A percentile compares a stretch with the other conserved stretches of the same genome.
phyloP scores from a whole-genome alignment of 2,797 vertebrate genomes.

The Sebastes diploproa region DNA sequence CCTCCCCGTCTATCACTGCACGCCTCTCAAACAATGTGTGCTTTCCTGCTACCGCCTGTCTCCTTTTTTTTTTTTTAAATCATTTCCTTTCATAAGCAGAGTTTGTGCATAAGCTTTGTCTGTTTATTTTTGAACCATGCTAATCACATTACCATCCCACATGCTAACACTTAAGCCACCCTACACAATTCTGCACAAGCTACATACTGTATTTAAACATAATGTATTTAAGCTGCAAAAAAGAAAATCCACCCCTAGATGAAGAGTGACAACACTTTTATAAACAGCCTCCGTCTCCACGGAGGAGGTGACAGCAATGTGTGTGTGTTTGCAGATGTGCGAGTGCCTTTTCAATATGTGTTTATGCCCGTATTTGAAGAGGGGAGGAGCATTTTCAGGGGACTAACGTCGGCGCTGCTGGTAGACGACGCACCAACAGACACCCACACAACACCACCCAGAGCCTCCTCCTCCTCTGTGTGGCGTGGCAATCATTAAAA shows the following conservation, averaged over 20 bases:
- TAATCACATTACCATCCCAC: constrained; percentile 71
- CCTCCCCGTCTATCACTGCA: constrained; percentile 2
- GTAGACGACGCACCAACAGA: constrained; percentile 60
- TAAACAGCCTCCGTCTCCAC: constrained; percentile 55
- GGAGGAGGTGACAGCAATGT: constrained; percentile 54
- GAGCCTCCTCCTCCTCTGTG: constrained; percentile 61
- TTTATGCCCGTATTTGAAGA: constrained; percentile 61
- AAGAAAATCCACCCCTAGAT: constrained; percentile 30
- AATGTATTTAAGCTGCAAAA: constrained; percentile 38
- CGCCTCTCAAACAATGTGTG: not conserved
- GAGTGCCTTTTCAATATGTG: constrained; percentile 56
- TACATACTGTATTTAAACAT: constrained; percentile 46
- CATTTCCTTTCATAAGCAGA: constrained; percentile 26
- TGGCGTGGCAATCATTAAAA: constrained; percentile 80
- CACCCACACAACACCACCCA: constrained; percentile 62
- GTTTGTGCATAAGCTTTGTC: constrained; percentile 45
- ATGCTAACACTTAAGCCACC: constrained; percentile 52
- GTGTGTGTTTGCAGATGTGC: constrained; percentile 32
- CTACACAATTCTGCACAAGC: constrained; percentile 45
- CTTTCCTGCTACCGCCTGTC: constrained; percentile 11
- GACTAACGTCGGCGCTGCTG: constrained; percentile 48
- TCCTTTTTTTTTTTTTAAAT: not conserved
- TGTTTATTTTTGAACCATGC: constrained; percentile 64
- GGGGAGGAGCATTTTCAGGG: constrained; percentile 34
- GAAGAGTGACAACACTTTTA: constrained; percentile 63